Percentiles rank a stretch among this genome's conserved stretches.
phyloP scores from a whole-genome alignment of 2,888 invertebrate genomes.

The Apamea monoglypha region DNA sequence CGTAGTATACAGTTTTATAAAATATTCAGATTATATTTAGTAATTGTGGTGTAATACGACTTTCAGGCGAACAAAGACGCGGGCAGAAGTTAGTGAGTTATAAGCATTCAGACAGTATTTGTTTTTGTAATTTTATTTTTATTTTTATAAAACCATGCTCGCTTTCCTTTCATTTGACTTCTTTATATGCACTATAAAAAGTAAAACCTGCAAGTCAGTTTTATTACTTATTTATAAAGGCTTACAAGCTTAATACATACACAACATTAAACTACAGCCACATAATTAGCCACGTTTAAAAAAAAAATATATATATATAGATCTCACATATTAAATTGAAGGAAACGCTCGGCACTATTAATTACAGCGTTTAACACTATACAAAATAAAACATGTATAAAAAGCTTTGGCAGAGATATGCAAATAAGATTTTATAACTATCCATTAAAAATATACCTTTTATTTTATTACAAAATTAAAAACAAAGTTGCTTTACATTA shows the following conservation, averaged over 20 bases:
- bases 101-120: too few relatives aligned
- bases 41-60: background rate
- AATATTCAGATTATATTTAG: background rate
- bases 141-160: background rate
- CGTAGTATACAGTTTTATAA: background rate
- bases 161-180: background rate
- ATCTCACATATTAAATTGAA: background rate
- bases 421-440: background rate
- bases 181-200: background rate
- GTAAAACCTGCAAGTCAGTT: background rate
- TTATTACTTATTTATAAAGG: background rate
- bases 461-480: background rate
- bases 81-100: background rate
- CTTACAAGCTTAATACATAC: background rate
- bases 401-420: background rate
- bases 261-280: too few relatives aligned
- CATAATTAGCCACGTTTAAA: too few relatives aligned
- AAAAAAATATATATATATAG: too few relatives aligned
- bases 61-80: background rate
- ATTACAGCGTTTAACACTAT: background rate
- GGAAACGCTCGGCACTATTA: too few relatives aligned
- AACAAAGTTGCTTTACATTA: background rate
- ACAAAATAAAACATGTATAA: too few relatives aligned
- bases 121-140: too few relatives aligned
- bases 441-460: too few relatives aligned